Base-by-base conservation (phyloP, 2,797 vertebrate genomes). In the Falco naumanni region DNA sequence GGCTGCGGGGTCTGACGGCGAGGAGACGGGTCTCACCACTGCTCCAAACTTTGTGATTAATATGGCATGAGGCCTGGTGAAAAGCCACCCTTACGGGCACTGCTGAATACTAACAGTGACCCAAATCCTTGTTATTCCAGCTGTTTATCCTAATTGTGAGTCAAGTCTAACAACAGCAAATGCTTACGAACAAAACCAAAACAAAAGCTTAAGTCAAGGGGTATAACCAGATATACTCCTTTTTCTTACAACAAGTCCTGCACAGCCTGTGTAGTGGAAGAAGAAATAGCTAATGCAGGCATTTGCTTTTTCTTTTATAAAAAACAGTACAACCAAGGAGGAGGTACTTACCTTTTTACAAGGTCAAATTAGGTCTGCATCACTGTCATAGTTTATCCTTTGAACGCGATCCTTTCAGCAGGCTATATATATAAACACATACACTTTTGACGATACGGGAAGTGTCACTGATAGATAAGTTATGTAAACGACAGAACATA, bases 391-490 rank as follows among this genome's bases (percentile, higher is more conserved):
- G 75, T 81, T 95, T 76, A 90, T 93, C 85, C 70, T 87, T 86
- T 89, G 89, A 96, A 96, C 61, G 43, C 0, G 10, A 78, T 51
- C 81, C 89, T 91, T 96, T 95, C 84, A 94, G 75, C 85, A 61
- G 63, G 51, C 61, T 25, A 69, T 84, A 95, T 75, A 95, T 75
- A 87, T 64, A 95, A 50, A 90, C 72, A 95, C 63, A 56, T 39
- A 64, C 77, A 37, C 63, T 66, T 69, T 82, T 95, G 89, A 96
- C 92, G 93, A 86, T 54, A 92, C 3, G 63, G 86, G 76, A 96
- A 92, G 84, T 86, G 89, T 75, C 84, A 84, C 87, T 96, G 95
- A 94, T 56, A 92, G 91, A 16, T 92, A 93, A 92, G 92, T 96
- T 93, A 91, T 69, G 82, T 90, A 95, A 96, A 90, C 20, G 50